Evolutionary conservation across 2,888 invertebrate genomes (phyloP), one percentile per base, ranked within the genome.

Genomic region (Escarpia spicata): DNA sequence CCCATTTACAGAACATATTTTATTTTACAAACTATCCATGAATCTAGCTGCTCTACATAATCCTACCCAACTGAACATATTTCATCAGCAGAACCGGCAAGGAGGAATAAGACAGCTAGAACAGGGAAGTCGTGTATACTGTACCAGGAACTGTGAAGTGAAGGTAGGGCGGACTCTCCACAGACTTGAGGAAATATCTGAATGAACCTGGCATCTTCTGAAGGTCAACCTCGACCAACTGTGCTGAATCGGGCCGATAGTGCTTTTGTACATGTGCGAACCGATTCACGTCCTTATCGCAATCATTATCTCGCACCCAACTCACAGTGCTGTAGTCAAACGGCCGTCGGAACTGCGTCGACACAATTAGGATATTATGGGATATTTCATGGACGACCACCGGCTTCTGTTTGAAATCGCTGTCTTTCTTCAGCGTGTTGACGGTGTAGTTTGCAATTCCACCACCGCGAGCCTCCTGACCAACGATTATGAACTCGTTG

Each of bases 401-500:
- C 26, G 92, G 90, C 92, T 92, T 93, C 92, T 94, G 93, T 2
- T 92, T 92, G 92, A 93, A 93, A 6, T 94, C 94, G 8, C 92
- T 90, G 26, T 92, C 92, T 45, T 43, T 90, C 93, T 94, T 94
- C 92, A 94, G 92, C 43, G 91, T n/a, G 91, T 93, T 93, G 44
- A 94, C 92, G 8, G 93, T 92, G 92, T 93, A 93, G 75, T 93
- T 94, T 43, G 92, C 44, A 52, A n/a, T 52, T 92, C 92, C 44
- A 92, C 93, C 92, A 93, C 93, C 37, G 92, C 92, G 43, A 92
- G 92, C 91, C 93, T 94, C 45, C 26, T 94, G 94, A 1, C 96
- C 96, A 2, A 95, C 93, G n/a, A 96, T 93, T 45, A 96, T 95
- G 75, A 96, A 95, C 92, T 96, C 96, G 44, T 95, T 95, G 45